Conservation (phyloP, 2,797 vertebrate species). For the Huso huso region DNA sequence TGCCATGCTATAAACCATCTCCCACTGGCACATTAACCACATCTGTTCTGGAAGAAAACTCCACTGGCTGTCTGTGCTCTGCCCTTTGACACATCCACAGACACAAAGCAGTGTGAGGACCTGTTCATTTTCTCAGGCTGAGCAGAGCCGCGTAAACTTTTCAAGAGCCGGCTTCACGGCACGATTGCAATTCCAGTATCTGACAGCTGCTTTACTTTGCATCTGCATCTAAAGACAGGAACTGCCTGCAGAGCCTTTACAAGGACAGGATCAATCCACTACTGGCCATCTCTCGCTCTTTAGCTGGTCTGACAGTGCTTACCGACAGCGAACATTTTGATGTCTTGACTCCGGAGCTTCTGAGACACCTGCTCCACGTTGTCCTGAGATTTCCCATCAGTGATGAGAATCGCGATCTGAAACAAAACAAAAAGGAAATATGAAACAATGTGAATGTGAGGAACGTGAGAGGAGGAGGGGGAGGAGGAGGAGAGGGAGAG, state of each 20-base stretch:
- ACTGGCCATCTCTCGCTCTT: not conserved
- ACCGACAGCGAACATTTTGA: slow-evolving; percentile 87
- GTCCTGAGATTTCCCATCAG: slow-evolving; percentile 95
- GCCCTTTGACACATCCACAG: too few species aligned
- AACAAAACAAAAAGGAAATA: not conserved
- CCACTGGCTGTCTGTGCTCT: too few species aligned
- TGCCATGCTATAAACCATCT: too few species aligned
- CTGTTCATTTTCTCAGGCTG: too few species aligned
- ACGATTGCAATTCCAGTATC: not conserved
- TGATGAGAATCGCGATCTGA: slow-evolving; percentile 87
- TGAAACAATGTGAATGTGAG: too few species aligned
- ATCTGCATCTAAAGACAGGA: not conserved
- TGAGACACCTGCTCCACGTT: slow-evolving; percentile 65
- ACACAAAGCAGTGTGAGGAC: too few species aligned
- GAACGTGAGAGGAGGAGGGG: not conserved
- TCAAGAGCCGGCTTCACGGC: too few species aligned
- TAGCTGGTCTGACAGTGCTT: slow-evolving; percentile 25
- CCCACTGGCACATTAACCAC: too few species aligned
- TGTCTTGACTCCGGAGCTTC: slow-evolving; percentile 72
- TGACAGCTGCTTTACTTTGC: not conserved
- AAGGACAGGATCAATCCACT: not conserved
- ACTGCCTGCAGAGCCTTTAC: not conserved
- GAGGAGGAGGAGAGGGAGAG: not conserved
- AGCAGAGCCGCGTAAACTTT: too few species aligned
- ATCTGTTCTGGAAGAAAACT: too few species aligned